Evolutionary conservation across 2,113 vertebrate species (phyloP).

Genomic region (Polypterus bichir): DNA sequence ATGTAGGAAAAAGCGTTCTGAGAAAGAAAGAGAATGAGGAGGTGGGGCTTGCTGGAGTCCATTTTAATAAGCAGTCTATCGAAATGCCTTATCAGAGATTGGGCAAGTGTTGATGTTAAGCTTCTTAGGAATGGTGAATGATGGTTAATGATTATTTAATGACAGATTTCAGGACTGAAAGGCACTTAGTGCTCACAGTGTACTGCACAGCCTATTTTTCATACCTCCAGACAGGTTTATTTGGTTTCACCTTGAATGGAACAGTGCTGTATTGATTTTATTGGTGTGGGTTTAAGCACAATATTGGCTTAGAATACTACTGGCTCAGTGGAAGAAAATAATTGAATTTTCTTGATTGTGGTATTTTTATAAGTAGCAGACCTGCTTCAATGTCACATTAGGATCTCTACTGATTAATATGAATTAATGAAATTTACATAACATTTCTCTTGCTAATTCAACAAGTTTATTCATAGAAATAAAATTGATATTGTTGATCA

Average conservation of each 20-base stretch:
- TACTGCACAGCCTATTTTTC: slow-evolving; percentile 46
- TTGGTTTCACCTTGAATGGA: slow-evolving; percentile 53
- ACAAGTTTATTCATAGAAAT: too few species aligned
- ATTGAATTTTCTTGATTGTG: slow-evolving; percentile 29
- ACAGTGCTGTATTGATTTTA: slow-evolving; percentile 43
- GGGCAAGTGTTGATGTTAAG: slow-evolving; percentile 33
- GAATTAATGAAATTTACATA: too few species aligned
- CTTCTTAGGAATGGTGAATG: slow-evolving; percentile 47
- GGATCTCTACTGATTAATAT: too few species aligned
- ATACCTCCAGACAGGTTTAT: slow-evolving; percentile 50
- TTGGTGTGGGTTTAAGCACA: slow-evolving; percentile 46
- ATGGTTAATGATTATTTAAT: slow-evolving; percentile 53
- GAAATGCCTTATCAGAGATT: slow-evolving; percentile 25
- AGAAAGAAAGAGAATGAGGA: neutral
- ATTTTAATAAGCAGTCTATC: slow-evolving; percentile 32
- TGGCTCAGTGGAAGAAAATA: slow-evolving; percentile 31
- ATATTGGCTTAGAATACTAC: slow-evolving; percentile 43
- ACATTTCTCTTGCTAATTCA: too few species aligned
- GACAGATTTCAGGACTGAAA: slow-evolving; percentile 43
- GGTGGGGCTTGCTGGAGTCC: neutral
- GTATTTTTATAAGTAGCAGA: too few species aligned
- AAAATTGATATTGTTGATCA: too few species aligned
- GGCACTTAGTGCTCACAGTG: slow-evolving; percentile 47
- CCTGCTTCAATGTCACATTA: too few species aligned
- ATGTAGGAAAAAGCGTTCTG: too few species aligned